Evolutionary conservation across 2,797 vertebrate species (phyloP), one percentile per base, ranked within the genome.

Genomic region (Bovichtus variegatus): DNA sequence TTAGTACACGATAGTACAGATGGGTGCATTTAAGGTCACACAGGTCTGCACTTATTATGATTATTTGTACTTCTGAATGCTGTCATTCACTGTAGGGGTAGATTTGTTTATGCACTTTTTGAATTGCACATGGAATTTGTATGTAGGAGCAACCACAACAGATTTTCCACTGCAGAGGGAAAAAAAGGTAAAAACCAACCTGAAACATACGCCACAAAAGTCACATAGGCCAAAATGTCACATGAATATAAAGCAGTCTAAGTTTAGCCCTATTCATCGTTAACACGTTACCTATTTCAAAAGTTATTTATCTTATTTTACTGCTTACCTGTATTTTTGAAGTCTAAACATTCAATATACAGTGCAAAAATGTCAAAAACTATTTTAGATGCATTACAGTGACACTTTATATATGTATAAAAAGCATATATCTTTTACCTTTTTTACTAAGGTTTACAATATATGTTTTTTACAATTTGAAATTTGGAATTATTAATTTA

Each of bases 211-310:
- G 71, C 43, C 73, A 43, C 66, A 81, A 67, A 76, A 12, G 50
- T 68, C 34, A 83, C 36, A 16, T 12, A 40, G 49, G 21, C 36
- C 38, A 64, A 89, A 91, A 91, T 80, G 82, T 89, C 83, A 86
- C 4, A 18, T 31, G 34, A 53, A 64, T 25, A 29, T 16, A 58
- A 67, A 64, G 50, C 38, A 61, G 70, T 40, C n/a, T 5, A 38
- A n/a, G 50, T 63, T 84, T 63, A 12, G 19, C 19, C 21, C 44
- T 18, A 4, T 16, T 77, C 15, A 10, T 11, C 36, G 23, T 57
- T 9, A 34, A 44, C 27, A 40, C 6, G 31, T 38, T 11, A 27
- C 3, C 2, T 18, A 11, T 43, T 66, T 63, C 2, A 60, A 0
- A 29, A 43, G 25, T 50, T n/a, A 47, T 63, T 63, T 57, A 38